Base-by-base conservation (phyloP, 2,113 vertebrate species). In the Vombatus ursinus region DNA sequence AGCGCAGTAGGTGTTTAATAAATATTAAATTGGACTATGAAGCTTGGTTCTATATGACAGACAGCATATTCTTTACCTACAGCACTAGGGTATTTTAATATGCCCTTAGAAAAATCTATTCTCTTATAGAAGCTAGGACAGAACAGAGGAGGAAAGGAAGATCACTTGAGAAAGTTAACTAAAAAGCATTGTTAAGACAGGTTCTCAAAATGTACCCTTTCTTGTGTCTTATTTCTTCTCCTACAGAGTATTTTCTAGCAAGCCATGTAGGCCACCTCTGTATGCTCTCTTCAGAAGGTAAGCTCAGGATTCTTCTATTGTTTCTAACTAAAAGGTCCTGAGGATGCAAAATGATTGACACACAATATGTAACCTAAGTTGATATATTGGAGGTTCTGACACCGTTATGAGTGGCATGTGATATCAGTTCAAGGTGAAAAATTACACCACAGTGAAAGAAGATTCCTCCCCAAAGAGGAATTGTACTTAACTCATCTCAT, bases 341-440 rank as follows among this genome's bases (percentile, higher is more conserved):
- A 91, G 50, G 92, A 90, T 52, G 77, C 22, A 84, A 96, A 94
- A 92, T 94, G 93, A 48, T 7, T 96, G 54, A 3, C 44, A 92
- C 10, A 9, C 24, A 23, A 53, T 31, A 26, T 93, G 23, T 90
- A 96, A 92, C 92, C 2, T 44, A 16, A 84, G 68, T 77, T 44
- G 68, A 84, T 44, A 84, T 84, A 84, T 44, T 84, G 68, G n/a
- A n/a, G n/a, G n/a, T 84, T 94, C 93, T 96, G 25, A 91, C 49
- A 52, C 26, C 53, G 93, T 94, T 50, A 57, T 96, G 93, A 47
- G 52, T 93, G 8, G 51, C 92, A 28, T 91, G 48, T 92, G 68
- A 91, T 92, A 68, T 84, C 95, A 97, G 28, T 54, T 91, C 51
- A 92, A 89, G 94, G 10, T 89, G 22, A 97, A 96, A 95, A 92